Evolutionary conservation across 2,888 invertebrate genomes (phyloP), one percentile per base, ranked within the genome.

Genomic region (Tuberolachnus salignus): DNA sequence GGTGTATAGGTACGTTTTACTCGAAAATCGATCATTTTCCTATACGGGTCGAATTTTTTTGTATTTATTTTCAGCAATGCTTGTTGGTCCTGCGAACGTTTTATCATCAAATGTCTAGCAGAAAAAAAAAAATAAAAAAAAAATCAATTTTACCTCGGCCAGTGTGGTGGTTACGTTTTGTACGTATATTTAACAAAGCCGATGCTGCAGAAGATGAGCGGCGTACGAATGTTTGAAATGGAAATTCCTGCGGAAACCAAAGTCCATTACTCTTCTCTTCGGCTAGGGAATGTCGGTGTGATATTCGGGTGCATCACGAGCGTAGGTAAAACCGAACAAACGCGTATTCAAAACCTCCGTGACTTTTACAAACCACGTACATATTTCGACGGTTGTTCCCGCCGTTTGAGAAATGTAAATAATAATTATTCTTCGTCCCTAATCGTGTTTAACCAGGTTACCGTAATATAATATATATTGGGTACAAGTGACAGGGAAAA

Each of bases 231-330:
- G 59, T 49, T 71, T 11, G n/a, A 71, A 59, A 71, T 71, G 44
- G 46, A 71, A 71, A 71, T 59, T 46, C 71, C 26, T 71, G 57
- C n/a, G 46, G n/a, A 71, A 71, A 71, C 71, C 46, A 46, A 71
- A 59, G 71, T 71, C 71, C 71, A 71, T 71, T 71, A 71, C 71
- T 71, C 71, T 49, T 63, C 19, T 53, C 51, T 44, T 23, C 10
- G n/a, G 71, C 13, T 57, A 71, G 46, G 42, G 59, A 46, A 71
- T 46, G 71, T 71, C 71, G 23, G 23, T 46, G 6, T 26, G 34
- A 55, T 9, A 21, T 21, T 21, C 21, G 46, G 16, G 13, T 71
- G 26, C 42, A 21, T 16, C n/a, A 42, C n/a, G n/a, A n/a, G n/a
- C n/a, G 19, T 9, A 21, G 42, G 44, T 71, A 71, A 71, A 71